Conservation (phyloP, 2,113 vertebrate species). For the Colaptes auratus region DNA sequence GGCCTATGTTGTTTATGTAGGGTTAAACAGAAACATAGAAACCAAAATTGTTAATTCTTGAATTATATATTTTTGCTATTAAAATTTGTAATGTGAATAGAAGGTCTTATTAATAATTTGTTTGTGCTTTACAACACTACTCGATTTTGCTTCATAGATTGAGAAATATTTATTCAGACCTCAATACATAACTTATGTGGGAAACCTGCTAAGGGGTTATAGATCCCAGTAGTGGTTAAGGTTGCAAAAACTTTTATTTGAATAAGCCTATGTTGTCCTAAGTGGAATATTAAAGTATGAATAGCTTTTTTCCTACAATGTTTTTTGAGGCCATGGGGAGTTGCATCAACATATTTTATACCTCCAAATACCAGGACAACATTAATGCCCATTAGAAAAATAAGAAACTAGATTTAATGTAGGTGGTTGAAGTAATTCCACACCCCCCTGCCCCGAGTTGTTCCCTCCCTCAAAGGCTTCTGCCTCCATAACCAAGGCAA, state of each 20-base stretch:
- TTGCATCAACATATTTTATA: neutral
- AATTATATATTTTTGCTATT: neutral
- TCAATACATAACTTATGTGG: neutral
- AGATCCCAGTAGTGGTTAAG: neutral
- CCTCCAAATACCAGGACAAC: neutral
- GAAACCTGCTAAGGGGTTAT: neutral
- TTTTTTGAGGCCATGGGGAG: neutral
- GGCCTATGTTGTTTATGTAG: fast-evolving
- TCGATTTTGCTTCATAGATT: neutral
- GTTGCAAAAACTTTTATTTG: constrained; percentile 8
- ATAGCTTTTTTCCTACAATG: neutral
- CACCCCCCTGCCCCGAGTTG: neutral
- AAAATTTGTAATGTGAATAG: neutral
- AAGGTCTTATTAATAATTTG: neutral
- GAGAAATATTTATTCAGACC: neutral
- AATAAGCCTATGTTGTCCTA: neutral
- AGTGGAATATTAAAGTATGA: constrained; percentile 16
- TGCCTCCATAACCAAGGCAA: neutral
- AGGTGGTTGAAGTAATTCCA: neutral
- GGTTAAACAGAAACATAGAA: neutral
- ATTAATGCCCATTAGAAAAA: neutral
- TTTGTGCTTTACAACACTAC: neutral
- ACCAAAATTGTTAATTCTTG: neutral
- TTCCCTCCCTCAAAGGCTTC: neutral
- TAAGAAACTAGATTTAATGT: neutral